Base-by-base conservation (phyloP, 2,797 vertebrate species). In the Parambassis ranga region DNA sequence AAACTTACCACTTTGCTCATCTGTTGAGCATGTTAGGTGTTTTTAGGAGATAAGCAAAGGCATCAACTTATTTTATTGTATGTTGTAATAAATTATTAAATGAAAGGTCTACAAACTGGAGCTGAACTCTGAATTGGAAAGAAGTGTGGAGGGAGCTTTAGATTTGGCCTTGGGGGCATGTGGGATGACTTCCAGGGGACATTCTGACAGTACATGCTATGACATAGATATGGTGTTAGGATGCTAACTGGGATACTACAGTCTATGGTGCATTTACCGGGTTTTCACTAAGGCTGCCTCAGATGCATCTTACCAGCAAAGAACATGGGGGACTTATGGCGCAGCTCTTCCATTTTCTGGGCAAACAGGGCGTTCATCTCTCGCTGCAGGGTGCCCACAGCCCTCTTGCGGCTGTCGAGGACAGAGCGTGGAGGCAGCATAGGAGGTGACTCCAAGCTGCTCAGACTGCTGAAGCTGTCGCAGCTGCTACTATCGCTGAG, bases 291-390 rank as follows among this genome's bases (percentile, higher is more conserved):
- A 30, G 15, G 8, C 64, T 63, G 47, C 37, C 31, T 72, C 68
- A 65, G 23, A 79, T 78, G 42, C 57, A 75, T 85, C 96, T 99
- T 97, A 99, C 98, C 98, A 33, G 93, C 66, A 67, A 95, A 96
- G 91, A 97, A 95, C 90, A 98, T 91, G 81, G 96, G 95, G 75
- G 96, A 95, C 85, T 95, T 95, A 90, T 94, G 95, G 86, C 94
- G 95, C 85, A 98, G 92, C 91, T 98, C 96, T 80, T 98, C 95
- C 95, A 98, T 91, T 91, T 98, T 98, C 93, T 95, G 95, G 75
- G 93, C 79, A 66, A 97, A 98, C 83, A 98, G 92, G 81, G 95
- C 94, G 4, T 96, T 98, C 96, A 98, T 96, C 93, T 99, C 98
- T 33, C 95, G 92, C 91, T 98, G 97, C 44, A 97, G 93, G 55